These are phyloP conservation scores for Mamestra brassicae DNA, from an alignment of 2,888 invertebrate genomes.

Conservation along the genomic window DNA sequence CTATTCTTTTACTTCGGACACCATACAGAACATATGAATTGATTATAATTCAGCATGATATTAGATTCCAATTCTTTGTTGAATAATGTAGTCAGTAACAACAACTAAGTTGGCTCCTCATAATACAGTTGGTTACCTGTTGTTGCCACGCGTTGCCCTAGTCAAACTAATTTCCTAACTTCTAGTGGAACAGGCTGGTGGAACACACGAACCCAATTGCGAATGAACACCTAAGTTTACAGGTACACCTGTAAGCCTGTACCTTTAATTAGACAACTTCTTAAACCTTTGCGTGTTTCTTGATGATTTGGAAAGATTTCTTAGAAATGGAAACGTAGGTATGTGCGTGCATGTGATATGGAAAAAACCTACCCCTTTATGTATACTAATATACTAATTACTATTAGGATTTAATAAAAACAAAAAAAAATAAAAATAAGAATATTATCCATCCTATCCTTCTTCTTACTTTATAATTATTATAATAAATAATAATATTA, in stretches of 20 bases:
- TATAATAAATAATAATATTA: no score
- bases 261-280: background rate
- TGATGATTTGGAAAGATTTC: background rate
- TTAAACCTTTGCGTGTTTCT: background rate
- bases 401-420: no score
- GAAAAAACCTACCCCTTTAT: no score
- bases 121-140: slow-evolving; percentile 53
- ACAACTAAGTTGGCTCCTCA: slow-evolving; percentile 53
- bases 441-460: no score
- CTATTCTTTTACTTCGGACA: no score
- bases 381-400: no score
- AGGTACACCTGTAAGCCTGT: background rate
- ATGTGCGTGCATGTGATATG: no score
- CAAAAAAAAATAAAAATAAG: no score
- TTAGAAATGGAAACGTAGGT: no score
- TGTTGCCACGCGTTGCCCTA: slow-evolving; percentile 43
- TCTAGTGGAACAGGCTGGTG: slow-evolving; percentile 19
- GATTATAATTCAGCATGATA: no score
- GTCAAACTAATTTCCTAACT: slow-evolving; percentile 63
- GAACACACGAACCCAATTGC: slow-evolving; percentile 16
- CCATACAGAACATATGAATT: no score
- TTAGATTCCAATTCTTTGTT: background rate
- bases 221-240: slow-evolving; percentile 6
- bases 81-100: background rate
- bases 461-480: no score